phyloP scores from a whole-genome alignment of 1,140 invertebrate genomes.

The Helicoverpa armigera region DNA sequence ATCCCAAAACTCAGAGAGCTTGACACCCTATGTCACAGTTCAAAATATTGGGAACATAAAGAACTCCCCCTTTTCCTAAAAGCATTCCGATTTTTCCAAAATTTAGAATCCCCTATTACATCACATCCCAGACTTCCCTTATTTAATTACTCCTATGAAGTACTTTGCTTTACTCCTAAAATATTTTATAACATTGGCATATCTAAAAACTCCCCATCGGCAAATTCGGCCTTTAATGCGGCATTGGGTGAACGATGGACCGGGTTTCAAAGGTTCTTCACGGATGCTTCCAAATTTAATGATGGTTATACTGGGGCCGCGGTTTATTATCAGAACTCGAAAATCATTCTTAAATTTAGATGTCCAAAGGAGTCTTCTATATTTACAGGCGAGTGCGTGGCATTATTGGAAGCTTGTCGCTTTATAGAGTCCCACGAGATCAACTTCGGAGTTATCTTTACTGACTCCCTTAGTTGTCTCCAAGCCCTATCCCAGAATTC shows the following conservation, averaged over 20 bases:
- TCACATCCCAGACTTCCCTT: background rate
- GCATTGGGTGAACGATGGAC: background rate
- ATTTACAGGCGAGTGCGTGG: background rate
- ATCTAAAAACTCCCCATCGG: background rate
- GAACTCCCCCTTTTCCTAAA: background rate
- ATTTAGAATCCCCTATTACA: background rate
- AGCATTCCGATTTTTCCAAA: background rate
- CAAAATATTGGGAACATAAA: background rate
- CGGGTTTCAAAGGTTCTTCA: background rate
- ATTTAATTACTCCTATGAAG: background rate
- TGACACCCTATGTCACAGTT: background rate
- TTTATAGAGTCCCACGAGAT: no score
- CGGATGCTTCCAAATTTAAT: background rate
- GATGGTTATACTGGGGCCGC: background rate
- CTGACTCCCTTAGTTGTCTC: no score
- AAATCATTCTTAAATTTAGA: background rate
- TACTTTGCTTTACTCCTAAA: background rate
- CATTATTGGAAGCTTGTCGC: background rate
- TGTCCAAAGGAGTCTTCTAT: background rate
- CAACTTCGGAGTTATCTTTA: no score
- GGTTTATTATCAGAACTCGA: background rate
- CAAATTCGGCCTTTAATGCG: background rate
- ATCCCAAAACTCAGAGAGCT: no score
- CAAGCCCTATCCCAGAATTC: no score
- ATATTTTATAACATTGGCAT: background rate